Evolutionary conservation across 2,888 invertebrate species (phyloP), one percentile per base, ranked within the genome.

Genomic region (Hyposoter dolosus): DNA sequence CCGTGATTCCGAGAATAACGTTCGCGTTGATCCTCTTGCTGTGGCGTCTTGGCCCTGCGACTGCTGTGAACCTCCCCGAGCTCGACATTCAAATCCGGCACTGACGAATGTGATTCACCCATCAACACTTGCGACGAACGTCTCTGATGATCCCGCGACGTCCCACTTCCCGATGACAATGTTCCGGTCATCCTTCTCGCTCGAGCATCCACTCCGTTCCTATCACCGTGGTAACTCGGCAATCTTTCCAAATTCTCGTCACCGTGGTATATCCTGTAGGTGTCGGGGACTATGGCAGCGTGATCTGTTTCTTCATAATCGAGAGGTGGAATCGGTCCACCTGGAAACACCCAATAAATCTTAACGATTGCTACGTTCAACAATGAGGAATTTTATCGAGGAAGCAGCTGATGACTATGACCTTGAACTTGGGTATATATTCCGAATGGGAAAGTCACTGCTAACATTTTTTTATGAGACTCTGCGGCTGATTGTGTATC

Each of bases 1-100:
- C 91, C 89, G 53, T 90, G 89, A 75, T 82, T 63, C 0, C 86
- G 84, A 1, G 75, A 47, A 47, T 84, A 84, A 50, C 84, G 82
- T n/a, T 84, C 60, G 0, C 32, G 28, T 15, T 43, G 43, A 12
- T 77, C 66, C 17, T 78, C 83, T 1, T 71, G 56, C 40, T 82
- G 78, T 1, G 85, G 63, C 15, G 72, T 60, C 53, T 69, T 72
- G 0, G 75, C 53, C 23, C 60, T 19, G 12, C 74, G 68, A 28
- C 35, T 60, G 50, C 35, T 60, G 50, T 79, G 9, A 9, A 60
- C 4, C 10, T 84, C 84, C 4, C 75, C 80, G 1, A 28, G 40
- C 19, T 84, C 86, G 65, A 75, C 72, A 40, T 82, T 86, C 19
- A 86, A 72, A 77, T 86, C 84, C 68, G 82, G 82, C 40, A 83